These are phyloP conservation scores for Drosophila putrida DNA, from an alignment of 2,888 invertebrate genomes.

Conservation along the genomic window DNA sequence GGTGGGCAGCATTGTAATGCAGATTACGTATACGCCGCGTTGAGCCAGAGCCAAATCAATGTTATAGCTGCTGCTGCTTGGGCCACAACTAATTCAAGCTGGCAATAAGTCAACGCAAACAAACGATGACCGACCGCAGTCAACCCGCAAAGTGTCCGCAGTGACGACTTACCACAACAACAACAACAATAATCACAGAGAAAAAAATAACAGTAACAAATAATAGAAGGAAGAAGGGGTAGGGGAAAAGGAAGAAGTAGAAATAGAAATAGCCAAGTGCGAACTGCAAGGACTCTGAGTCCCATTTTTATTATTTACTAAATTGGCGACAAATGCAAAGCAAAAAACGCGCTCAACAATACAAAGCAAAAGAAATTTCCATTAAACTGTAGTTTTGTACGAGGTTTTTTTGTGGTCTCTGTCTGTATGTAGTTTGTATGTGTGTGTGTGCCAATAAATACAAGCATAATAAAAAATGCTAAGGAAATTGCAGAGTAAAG, in stretches of 20 bases:
- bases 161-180: conserved; percentile 51
- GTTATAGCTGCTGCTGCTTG: conserved; percentile 24
- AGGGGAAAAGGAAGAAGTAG: background rate
- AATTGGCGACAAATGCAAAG: conserved; percentile 82
- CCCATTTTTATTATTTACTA: conserved; percentile 75
- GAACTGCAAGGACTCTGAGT: conserved; percentile 74
- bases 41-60: conserved; percentile 64
- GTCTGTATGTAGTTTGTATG: background rate
- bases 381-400: conserved; percentile 71
- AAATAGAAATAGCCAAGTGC: conserved; percentile 56
- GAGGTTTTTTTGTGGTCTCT: conserved; percentile 43
- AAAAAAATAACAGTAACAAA: conserved; percentile 1
- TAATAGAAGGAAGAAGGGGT: too few species aligned
- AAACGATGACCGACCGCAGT: conserved; percentile 71
- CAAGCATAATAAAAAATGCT: conserved; percentile 77
- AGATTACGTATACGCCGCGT: conserved; percentile 75
- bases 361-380: conserved; percentile 54
- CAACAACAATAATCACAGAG: conserved; percentile 31
- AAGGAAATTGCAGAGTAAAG: conserved; percentile 81
- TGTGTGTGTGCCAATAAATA: conserved; percentile 75
- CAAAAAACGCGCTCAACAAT: conserved; percentile 44
- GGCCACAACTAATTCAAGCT: conserved; percentile 73
- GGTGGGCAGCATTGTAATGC: conserved; percentile 35
- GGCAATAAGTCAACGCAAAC: conserved; percentile 78
- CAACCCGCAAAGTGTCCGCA: conserved; percentile 74